phyloP scores from a whole-genome alignment of 2,113 vertebrate species.

The Cyanistes caeruleus region DNA sequence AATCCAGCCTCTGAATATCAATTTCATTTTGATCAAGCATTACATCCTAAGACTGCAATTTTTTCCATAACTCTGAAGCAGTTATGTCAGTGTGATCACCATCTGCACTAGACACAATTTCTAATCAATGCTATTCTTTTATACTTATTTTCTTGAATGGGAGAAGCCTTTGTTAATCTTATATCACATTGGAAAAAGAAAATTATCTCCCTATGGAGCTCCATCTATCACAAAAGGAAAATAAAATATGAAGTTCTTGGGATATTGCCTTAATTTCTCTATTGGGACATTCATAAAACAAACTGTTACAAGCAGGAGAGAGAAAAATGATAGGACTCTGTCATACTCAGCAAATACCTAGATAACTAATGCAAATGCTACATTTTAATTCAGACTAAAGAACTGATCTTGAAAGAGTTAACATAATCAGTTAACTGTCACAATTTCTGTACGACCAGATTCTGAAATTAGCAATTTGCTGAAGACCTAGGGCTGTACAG shows the following conservation, averaged over 20 bases:
- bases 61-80: not conserved
- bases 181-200: not conserved
- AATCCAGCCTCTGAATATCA: conserved; percentile 4
- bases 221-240: not conserved
- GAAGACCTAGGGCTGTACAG: not conserved
- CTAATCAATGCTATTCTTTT: conserved; percentile 28
- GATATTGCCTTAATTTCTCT: not conserved
- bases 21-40: conserved; percentile 25
- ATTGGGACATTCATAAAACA: not conserved
- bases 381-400: not conserved
- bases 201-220: not conserved
- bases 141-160: not conserved
- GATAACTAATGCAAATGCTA: not conserved
- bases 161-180: conserved; percentile 5
- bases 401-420: not conserved
- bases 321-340: not conserved
- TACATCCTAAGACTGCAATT: not conserved
- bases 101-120: conserved; percentile 33
- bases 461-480: not conserved
- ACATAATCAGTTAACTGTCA: not conserved
- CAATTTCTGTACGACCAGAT: not conserved
- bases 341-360: not conserved
- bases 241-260: not conserved
- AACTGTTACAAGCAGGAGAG: not conserved
- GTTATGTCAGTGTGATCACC: not conserved